Base-by-base conservation (phyloP, 30 jellyfish, hydroid and myxozoan genomes). In the Hydractinia echinata region DNA sequence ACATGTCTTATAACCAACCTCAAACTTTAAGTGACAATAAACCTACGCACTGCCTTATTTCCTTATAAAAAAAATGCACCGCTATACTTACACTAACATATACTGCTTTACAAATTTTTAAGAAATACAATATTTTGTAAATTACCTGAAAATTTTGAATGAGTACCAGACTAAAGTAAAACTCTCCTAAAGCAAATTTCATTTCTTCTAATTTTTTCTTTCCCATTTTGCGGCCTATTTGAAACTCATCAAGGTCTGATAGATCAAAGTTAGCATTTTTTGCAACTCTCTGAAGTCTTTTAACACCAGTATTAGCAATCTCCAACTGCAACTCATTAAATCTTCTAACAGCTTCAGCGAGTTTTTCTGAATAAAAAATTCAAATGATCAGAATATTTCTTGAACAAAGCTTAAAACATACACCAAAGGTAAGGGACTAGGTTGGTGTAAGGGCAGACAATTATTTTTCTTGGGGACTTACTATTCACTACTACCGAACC, bases 321-420 rank as follows among this genome's bases (percentile, higher is more conserved):
- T 85, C 95, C 7, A 71, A 68, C 55, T 82, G 90, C 21, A 91
- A 88, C 5, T 91, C 97, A 71, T 86, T 86, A 54, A 85, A 91
- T 61, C 79, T 85, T 55, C 97, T 77, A 60, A 94, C 83, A 76
- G 97, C 97, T 67, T 91, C 97, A 50, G 97, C 97, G 48, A 91
- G 69, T 76, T 91, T 91, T 81, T 91, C 97, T 91, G 86, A 61
- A 62, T 76, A 70, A 52, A 79, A 55, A 76, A 11, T 15, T 11
- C 39, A 10, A 10, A 30, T 0, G 44, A 30, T 30, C 44, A 30
- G 44, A 0, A 30, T 30, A 30, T 30, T 30, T 30, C 44, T 30
- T 30, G 44, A 0, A 30, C 44, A 30, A 2, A 30, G 44, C 44
- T n/a, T 2, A 30, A 30, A 30, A 30, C 44, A 30, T 30, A 30